Evolutionary conservation across 2,797 vertebrate species (phyloP), one percentile per base, ranked within the genome.

Genomic region (Coranthus polyacanthus): DNA sequence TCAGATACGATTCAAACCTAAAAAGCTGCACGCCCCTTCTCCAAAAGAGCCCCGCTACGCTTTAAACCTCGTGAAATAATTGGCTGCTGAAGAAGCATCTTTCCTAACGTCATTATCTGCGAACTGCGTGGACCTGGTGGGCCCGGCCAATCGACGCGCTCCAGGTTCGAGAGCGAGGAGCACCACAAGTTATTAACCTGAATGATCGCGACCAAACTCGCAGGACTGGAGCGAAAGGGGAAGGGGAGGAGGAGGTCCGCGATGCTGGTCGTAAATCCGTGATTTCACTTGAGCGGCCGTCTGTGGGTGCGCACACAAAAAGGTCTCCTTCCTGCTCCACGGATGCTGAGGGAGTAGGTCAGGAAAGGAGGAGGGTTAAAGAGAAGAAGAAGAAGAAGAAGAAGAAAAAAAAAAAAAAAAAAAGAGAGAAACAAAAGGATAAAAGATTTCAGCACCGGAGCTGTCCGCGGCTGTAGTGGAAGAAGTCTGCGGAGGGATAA

Each of bases 381-480:
- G 18, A 6, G 20, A 6, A 16, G 13, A n/a, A 52, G 12, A 36
- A 22, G 11, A 4, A 17, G 20, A 6, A 16, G 13, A n/a, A 52
- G 12, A 36, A 22, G 11, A 4, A 17, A n/a, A n/a, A n/a, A n/a
- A n/a, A 12, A 1, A 12, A 2, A 43, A 12, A 6, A 17, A n/a
- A 21, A 3, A 38, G 13, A 12, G 7, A 52, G 1, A n/a, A 7
- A 26, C 10, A 5, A 44, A 17, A n/a, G 16, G 9, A n/a, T n/a
- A n/a, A 5, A 57, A 74, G 43, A 83, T 83, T 92, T 94, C 93
- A 94, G 93, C 88, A 95, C 93, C 47, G 92, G 93, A 92, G 91
- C 94, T 94, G 92, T 95, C 92, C 81, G 26, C 68, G 20, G 56
- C 60, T 76, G 71, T 55, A 67, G 62, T 9, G 6, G 24, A 61